Evolutionary conservation across 2,888 invertebrate genomes (phyloP), one percentile per base, ranked within the genome.

Genomic region (Emmelina monodactyla): DNA sequence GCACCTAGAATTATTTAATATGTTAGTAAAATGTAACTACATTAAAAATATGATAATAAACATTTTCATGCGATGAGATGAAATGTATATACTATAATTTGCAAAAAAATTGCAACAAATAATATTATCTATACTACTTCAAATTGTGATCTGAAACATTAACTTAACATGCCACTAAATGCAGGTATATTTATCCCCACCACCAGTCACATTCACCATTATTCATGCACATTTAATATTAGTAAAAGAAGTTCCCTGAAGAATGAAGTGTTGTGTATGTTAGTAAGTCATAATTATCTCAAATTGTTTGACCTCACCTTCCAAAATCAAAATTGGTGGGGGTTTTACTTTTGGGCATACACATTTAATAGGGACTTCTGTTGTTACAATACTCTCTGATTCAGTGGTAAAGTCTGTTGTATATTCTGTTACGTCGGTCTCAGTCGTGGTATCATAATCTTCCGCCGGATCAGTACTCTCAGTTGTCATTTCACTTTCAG

Each of bases 261-360:
- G 4, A n/a, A 25, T 25, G 25, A 10, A 14, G 29, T 29, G 9
- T 19, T 13, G 58, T 70, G 71, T 61, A 50, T 41, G 65, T 78
- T 78, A 78, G 73, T 76, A 56, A 52, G 64, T 75, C 73, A 72
- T 61, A 53, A 49, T 53, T 53, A 57, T 60, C 49, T 49, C 60
- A 58, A 62, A 50, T 59, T 60, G 52, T 56, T 54, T 60, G 53
- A 68, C 76, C 83, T 85, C 87, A 92, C 92, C 92, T 92, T 92
- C 91, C 62, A 92, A 82, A 63, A 92, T 89, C 58, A 92, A 85
- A 76, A 92, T 90, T 66, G 89, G 84, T 75, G 84, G 83, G 62
- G 70, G 70, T 58, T 56, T 62, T 59, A 78, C 51, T 61, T 76
- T 75, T 55, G 78, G 79, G 54, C 79, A 79, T 47, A 68, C 51